phyloP scores from a whole-genome alignment of 53 echinoderm and acorn worm species.

The Henricia sp. region DNA sequence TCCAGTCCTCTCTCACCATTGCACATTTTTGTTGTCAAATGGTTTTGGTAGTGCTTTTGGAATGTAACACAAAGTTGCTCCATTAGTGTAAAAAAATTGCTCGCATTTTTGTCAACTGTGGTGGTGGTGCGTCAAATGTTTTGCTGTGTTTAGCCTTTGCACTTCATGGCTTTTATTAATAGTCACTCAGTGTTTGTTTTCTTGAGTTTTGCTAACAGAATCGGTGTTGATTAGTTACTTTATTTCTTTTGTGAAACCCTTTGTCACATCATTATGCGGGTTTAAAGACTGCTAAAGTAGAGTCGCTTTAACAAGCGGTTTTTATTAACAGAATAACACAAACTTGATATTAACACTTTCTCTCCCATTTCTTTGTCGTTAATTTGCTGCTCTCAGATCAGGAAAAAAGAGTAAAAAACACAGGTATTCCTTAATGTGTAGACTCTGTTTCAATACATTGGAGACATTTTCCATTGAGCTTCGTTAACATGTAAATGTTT shows the following conservation, averaged over 20 bases:
- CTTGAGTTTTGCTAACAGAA: not conserved
- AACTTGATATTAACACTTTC: slow-evolving; percentile 27
- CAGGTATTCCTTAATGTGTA: slow-evolving; percentile 30
- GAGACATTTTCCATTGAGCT: not conserved
- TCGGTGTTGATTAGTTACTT: not conserved
- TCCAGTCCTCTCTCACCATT: not conserved
- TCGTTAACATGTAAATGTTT: not conserved
- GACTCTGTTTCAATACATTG: not conserved
- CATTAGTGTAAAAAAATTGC: not conserved
- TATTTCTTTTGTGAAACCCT: not conserved
- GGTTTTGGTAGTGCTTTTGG: slow-evolving; percentile 26
- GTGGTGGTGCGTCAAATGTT: not conserved
- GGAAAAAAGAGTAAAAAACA: slow-evolving; percentile 66
- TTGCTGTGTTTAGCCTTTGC: not conserved
- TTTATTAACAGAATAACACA: not conserved
- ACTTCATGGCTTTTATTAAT: not conserved
- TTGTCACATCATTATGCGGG: slow-evolving; percentile 3
- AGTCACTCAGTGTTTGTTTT: slow-evolving; percentile 8
- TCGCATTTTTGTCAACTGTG: too few relatives aligned
- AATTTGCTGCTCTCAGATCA: slow-evolving; percentile 56
- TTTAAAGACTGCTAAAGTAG: not conserved
- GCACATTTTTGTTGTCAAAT: slow-evolving; percentile 9
- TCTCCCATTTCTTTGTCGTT: slow-evolving; percentile 39
- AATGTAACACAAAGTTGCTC: not conserved
- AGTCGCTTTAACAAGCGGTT: not conserved